Base-by-base conservation (phyloP, 1,140 invertebrate species). In the Zaprionus ghesquierei region DNA sequence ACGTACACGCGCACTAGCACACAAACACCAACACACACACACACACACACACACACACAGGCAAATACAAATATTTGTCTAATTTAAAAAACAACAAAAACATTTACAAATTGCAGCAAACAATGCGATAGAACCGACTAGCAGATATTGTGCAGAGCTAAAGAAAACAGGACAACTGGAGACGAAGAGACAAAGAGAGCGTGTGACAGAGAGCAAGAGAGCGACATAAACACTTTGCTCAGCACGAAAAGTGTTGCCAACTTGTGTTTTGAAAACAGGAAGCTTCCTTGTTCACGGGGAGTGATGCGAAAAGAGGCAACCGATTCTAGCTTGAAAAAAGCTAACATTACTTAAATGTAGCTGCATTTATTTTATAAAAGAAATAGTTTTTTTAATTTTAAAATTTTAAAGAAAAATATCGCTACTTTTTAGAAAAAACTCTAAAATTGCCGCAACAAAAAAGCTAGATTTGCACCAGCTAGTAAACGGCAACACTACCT, bases 11-110 rank as follows among this genome's bases (percentile, higher is more conserved):
- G 15, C n/a, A 18, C n/a, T n/a, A n/a, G n/a, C 60, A 41, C 64
- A 77, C 71, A 50, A 54, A 46, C 55, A 33, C 70, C 74, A 64
- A 50, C 18, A 68, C 20, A 23, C 20, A 49, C 46, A 23, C 20
- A 27, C 18, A 18, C 35, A 54, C n/a, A 58, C 29, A 49, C 12
- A 46, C 27, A 77, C 20, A 27, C 62, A 62, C 64, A 64, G 59
- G 79, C 74, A 50, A 54, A 69, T 68, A 69, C 80, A 82, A 84
- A 82, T 84, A 80, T 84, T 85, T 84, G 80, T 76, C 72, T 64
- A 79, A 76, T 84, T 84, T 76, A 31, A 77, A 60, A 64, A 81
- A 72, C 80, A 70, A 71, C 65, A 75, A 55, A 74, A 73, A 62
- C 27, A n/a, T 41, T 41, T 41, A 41, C 35, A 41, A 41, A 41